Percentiles rank a stretch among this genome's conserved stretches.
These are phyloP conservation scores for Ctenoplectra terminalis DNA, from an alignment of 1,140 invertebrate genomes.

Conservation along the genomic window DNA sequence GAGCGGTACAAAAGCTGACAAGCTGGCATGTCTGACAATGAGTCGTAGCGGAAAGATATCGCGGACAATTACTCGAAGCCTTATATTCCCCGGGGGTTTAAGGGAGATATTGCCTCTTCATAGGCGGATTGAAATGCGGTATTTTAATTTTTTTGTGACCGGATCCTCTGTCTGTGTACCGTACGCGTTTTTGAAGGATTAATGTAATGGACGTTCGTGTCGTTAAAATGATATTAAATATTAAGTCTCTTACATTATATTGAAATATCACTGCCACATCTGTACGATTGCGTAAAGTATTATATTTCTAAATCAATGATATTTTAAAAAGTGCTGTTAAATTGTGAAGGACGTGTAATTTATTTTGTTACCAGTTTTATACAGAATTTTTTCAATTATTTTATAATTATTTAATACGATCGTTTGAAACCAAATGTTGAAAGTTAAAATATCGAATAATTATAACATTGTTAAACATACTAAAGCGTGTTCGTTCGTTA, in stretches of 20 bases:
- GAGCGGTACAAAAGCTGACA: constrained; percentile 38
- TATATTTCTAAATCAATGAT: background rate
- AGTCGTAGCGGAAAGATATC: constrained; percentile 34
- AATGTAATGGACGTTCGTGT: too few species aligned
- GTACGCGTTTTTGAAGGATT: background rate
- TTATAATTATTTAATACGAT: too few species aligned
- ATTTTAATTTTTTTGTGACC: constrained; percentile 14
- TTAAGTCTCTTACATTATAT: background rate
- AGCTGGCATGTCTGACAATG: constrained; percentile 26
- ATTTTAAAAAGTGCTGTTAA: too few species aligned
- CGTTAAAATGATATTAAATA: background rate
- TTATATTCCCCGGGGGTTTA: constrained; percentile 5
- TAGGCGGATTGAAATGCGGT: background rate
- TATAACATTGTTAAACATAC: background rate
- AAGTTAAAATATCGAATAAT: background rate
- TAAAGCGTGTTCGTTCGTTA: background rate
- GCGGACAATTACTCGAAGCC: constrained; percentile 30
- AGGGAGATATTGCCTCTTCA: constrained; percentile 5
- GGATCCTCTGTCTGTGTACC: background rate
- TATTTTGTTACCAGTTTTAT: background rate
- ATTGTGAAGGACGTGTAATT: background rate
- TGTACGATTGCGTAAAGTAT: background rate
- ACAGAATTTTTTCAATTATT: background rate
- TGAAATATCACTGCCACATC: background rate
- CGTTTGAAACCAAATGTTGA: background rate